Evolutionary conservation across 2,797 vertebrate species (phyloP).

Genomic region (Acipenser oxyrinchus): DNA sequence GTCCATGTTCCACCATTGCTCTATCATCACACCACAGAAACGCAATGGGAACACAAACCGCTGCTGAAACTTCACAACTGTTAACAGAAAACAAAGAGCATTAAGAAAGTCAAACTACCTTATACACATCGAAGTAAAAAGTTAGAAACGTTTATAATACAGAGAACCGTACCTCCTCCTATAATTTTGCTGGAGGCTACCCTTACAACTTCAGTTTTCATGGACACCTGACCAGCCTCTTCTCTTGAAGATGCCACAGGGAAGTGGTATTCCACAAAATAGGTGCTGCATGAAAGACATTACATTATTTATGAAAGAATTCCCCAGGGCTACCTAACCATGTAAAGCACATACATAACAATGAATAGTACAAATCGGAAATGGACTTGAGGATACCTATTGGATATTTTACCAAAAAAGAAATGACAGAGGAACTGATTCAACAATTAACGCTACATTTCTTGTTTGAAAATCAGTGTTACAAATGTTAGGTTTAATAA

Average conservation of each 20-base stretch:
- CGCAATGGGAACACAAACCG: conserved; percentile 69
- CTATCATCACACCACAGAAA: conserved; percentile 54
- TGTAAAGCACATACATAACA: too few species aligned
- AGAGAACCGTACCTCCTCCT: conserved; percentile 59
- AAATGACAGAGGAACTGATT: too few species aligned
- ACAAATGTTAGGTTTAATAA: too few species aligned
- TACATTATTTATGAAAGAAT: too few species aligned
- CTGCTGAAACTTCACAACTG: conserved; percentile 83
- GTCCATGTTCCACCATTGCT: conserved; percentile 72
- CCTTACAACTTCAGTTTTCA: conserved; percentile 61
- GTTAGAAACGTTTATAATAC: neutral
- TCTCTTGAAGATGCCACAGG: conserved; percentile 57
- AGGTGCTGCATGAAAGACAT: conserved; percentile 58
- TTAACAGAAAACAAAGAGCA: conserved; percentile 27
- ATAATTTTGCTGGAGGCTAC: conserved; percentile 74
- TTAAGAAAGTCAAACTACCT: neutral
- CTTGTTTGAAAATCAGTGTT: too few species aligned
- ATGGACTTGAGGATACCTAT: too few species aligned
- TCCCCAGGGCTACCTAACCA: too few species aligned
- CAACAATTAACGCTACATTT: too few species aligned
- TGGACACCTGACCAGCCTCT: conserved; percentile 31
- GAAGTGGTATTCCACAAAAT: conserved; percentile 83
- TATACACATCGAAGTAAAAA: neutral
- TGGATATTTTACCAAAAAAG: too few species aligned
- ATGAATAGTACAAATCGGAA: too few species aligned